A percentile compares a stretch with the other conserved stretches of the same genome.
phyloP scores from a whole-genome alignment of 2,888 invertebrate genomes.

The Xylota sylvarum region DNA sequence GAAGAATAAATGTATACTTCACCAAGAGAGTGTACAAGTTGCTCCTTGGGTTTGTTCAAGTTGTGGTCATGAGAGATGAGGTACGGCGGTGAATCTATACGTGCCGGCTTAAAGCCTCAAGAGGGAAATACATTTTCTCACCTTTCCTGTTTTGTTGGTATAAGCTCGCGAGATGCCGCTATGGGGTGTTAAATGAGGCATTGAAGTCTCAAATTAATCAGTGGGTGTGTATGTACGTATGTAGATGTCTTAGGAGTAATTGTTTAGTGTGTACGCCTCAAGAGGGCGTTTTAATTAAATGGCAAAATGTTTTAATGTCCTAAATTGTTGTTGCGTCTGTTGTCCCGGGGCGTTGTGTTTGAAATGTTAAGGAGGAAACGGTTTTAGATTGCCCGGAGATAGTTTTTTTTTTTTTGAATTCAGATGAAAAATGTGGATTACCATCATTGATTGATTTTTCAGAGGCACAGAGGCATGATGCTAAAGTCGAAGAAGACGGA shows the following conservation, averaged over 20 bases:
- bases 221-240: background rate
- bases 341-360: background rate
- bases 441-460: background rate
- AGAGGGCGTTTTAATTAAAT: slow-evolving; percentile 60
- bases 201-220: slow-evolving; percentile 62
- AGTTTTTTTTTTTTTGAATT: background rate
- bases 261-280: slow-evolving; percentile 21
- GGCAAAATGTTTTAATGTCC: slow-evolving; percentile 45
- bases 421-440: no score
- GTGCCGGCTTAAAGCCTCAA: slow-evolving; percentile 18
- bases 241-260: slow-evolving; percentile 21
- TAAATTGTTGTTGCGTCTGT: slow-evolving; percentile 36
- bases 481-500: background rate
- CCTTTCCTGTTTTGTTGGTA: slow-evolving; percentile 9
- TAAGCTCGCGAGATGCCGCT: slow-evolving; percentile 14
- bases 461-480: no score
- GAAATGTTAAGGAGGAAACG: background rate
- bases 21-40: slow-evolving; percentile 40
- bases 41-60: slow-evolving; percentile 26
- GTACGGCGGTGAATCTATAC: slow-evolving; percentile 16
- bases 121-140: slow-evolving; percentile 38
- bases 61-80: slow-evolving; percentile 43
- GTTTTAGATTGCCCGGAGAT: background rate
- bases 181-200: slow-evolving; percentile 58
- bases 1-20: slow-evolving; percentile 14